Base-by-base conservation (phyloP, 2,113 vertebrate species). In the Corythaixoides concolor region DNA sequence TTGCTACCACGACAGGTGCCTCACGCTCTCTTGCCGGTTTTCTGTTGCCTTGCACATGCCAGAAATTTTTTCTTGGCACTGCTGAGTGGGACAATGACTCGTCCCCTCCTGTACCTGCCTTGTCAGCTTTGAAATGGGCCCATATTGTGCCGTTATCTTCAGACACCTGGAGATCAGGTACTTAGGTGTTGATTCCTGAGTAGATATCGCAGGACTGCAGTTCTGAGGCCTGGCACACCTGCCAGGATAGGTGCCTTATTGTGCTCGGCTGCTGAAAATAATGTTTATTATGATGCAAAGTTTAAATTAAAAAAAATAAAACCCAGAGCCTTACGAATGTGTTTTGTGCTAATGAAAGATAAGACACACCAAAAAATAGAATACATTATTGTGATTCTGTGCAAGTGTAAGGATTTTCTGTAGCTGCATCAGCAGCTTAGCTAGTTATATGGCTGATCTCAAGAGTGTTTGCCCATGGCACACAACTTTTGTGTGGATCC, bases 71-170 rank as follows among this genome's bases (percentile, higher is more conserved):
- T 82, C 62, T 87, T 91, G 85, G 74, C 62, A 17, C 72, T 49
- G 75, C 49, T 76, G 10, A 7, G 4, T 0, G 79, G 70, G 62
- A 56, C 1, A 0, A 45, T 0, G 1, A 56, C n/a, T 73, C 4
- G 6, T 88, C 53, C 52, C 21, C 45, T 95, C 9, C 0, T 26
- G 55, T 53, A 37, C 26, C 58, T 91, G 62, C 81, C 41, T 83
- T 82, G 49, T 28, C 60, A 80, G 63, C 49, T 95, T 72, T 88
- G 56, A 66, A 37, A 62, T 23, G n/a, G 35, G 62, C 37, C 72
- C 23, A 5, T 58, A n/a, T 37, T 53, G 55, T 73, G 45, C 35
- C 22, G 1, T 62, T 75, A 43, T 81, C 35, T 63, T 45, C 32
- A 52, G 49, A 5, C 53, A 19, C 24, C 59, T 80, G 70, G 58